Conservation (phyloP, 2,113 vertebrate species). For the Litocranius walleri region DNA sequence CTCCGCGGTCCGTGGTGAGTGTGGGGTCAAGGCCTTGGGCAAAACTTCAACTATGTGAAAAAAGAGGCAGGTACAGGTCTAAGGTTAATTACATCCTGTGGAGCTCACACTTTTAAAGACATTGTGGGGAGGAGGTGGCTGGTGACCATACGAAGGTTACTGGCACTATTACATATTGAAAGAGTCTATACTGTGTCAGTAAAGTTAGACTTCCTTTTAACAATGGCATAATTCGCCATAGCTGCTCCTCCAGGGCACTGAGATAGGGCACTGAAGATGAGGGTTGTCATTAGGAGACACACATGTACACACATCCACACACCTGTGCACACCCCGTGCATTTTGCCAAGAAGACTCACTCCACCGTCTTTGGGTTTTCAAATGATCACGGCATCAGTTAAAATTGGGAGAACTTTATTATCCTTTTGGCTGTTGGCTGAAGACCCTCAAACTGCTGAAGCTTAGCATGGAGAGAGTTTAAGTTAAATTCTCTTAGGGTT, state of each 20-base stretch:
- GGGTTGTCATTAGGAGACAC: not conserved
- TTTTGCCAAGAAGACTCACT: not conserved
- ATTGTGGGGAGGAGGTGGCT: not conserved
- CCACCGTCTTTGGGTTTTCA: not conserved
- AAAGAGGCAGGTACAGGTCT: not conserved
- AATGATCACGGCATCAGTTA: not conserved
- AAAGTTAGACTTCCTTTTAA: conserved; percentile 43
- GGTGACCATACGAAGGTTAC: not conserved
- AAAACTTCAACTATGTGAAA: not conserved
- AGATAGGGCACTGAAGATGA: not conserved
- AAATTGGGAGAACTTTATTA: not conserved
- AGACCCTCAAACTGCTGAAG: not conserved
- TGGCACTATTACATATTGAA: not conserved
- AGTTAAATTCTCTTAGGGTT: not conserved
- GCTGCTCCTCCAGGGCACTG: not conserved
- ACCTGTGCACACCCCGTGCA: not conserved
- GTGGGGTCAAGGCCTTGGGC: not conserved
- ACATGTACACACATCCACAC: not conserved
- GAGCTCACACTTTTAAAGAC: not conserved
- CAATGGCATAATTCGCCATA: not conserved
- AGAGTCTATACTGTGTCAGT: not conserved
- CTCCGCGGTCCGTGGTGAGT: not conserved
- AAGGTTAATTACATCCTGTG: conserved; percentile 22
- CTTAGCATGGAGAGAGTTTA: not conserved
- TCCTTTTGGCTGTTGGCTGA: not conserved